Evolutionary conservation across 2,888 invertebrate species (phyloP).

Genomic region (Adela reaumurella): DNA sequence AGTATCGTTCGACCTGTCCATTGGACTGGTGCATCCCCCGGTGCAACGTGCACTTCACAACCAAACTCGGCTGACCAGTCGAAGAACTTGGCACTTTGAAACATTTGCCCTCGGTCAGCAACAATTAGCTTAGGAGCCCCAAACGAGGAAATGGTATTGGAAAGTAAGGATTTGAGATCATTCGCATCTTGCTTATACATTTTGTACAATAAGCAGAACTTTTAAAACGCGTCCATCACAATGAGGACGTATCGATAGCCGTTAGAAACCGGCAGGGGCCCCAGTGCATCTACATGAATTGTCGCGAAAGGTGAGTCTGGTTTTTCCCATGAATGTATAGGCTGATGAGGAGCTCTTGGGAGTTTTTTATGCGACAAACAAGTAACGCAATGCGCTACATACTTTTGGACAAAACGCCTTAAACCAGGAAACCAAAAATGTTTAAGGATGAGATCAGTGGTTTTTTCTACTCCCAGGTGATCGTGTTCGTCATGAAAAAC

Average conservation of each 20-base stretch:
- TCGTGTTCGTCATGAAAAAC: constrained; percentile 16
- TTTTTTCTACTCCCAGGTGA: constrained; percentile 11
- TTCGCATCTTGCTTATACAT: constrained; percentile 13
- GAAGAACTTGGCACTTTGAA: constrained; percentile 10
- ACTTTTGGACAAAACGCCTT: constrained; percentile 10
- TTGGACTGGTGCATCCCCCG: constrained; percentile 15
- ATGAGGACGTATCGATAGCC: constrained; percentile 10
- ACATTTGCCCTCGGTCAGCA: constrained; percentile 15
- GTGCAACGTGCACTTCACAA: constrained; percentile 12
- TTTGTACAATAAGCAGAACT: constrained; percentile 14
- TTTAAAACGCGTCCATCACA: constrained; percentile 14
- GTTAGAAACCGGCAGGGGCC: constrained; percentile 11
- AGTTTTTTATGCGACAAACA: constrained; percentile 11
- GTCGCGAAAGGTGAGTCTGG: constrained; percentile 11
- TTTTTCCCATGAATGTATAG: constrained; percentile 14
- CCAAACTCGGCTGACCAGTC: constrained; percentile 9
- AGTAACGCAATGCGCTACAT: constrained; percentile 11
- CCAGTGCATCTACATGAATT: constrained; percentile 5
- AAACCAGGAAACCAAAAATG: constrained; percentile 16
- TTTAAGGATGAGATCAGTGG: constrained; percentile 9
- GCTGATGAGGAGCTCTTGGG: constrained; percentile 7
- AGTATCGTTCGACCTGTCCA: constrained; percentile 13
- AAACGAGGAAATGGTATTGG: constrained; percentile 11
- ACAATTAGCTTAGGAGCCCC: constrained; percentile 13
- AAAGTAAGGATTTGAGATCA: constrained; percentile 10